Conservation (phyloP, 2,888 invertebrate species). For the Lasioglossum marginatum region DNA sequence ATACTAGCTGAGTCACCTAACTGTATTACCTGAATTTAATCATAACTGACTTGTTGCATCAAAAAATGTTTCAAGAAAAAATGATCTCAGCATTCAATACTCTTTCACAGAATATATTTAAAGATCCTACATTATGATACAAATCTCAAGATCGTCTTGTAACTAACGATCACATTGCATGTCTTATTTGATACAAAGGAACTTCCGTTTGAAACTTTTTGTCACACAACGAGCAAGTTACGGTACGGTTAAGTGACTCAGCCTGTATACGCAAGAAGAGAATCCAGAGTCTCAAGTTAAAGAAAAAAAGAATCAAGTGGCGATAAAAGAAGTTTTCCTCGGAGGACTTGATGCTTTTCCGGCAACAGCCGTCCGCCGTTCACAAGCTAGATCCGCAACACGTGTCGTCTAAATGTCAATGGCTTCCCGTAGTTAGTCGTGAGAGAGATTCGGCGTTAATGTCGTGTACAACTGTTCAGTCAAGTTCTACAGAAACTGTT, state of each 20-base stretch:
- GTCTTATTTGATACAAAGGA: neutral
- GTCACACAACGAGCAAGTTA: neutral
- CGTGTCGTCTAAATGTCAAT: neutral
- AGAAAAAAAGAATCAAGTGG: neutral
- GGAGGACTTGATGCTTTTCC: conserved; percentile 19
- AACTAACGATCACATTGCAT: conserved; percentile 1
- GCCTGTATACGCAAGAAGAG: conserved; percentile 7
- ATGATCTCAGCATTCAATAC: neutral
- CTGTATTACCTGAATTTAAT: neutral
- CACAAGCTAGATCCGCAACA: neutral
- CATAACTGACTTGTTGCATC: neutral
- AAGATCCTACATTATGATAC: neutral
- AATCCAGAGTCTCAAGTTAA: conserved; percentile 64
- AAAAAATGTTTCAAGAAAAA: neutral
- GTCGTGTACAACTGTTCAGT: conserved; percentile 11
- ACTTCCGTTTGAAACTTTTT: neutral
- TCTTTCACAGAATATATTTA: too few relatives aligned
- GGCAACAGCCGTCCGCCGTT: conserved; percentile 6
- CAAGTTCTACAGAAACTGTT: conserved; percentile 20
- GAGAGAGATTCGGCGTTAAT: conserved; percentile 15
- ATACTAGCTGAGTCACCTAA: neutral
- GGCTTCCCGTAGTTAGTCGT: neutral
- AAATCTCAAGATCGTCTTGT: neutral
- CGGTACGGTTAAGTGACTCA: neutral
- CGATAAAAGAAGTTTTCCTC: conserved; percentile 11